phyloP scores from a whole-genome alignment of 2,888 invertebrate genomes.

The Ommatoiulus sabulosus region DNA sequence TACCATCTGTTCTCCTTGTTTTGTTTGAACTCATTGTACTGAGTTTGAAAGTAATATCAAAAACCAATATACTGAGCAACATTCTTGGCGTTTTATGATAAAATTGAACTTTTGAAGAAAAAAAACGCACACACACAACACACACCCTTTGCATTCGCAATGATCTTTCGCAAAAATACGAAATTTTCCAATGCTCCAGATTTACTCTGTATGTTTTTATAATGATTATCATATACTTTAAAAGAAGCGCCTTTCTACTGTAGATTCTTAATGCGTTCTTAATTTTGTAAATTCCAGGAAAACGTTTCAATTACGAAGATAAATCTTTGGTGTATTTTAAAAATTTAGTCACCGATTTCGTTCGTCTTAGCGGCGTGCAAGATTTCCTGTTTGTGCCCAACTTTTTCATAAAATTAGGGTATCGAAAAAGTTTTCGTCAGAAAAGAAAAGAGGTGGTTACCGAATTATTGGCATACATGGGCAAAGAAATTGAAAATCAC shows the following conservation, averaged over 20 bases:
- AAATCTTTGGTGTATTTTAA: background rate
- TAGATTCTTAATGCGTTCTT: too few relatives aligned
- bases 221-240: too few relatives aligned
- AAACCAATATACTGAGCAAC: too few relatives aligned
- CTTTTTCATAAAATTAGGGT: conserved; percentile 1
- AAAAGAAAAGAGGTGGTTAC: background rate
- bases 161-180: too few relatives aligned
- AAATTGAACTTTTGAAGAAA: too few relatives aligned
- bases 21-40: background rate
- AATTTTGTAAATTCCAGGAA: background rate
- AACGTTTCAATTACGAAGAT: background rate
- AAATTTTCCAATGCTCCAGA: too few relatives aligned
- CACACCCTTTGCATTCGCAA: too few relatives aligned
- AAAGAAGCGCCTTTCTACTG: too few relatives aligned
- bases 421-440: background rate
- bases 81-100: too few relatives aligned
- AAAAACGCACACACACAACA: too few relatives aligned
- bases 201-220: too few relatives aligned
- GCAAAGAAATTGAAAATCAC: conserved; percentile 14
- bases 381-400: background rate
- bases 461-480: background rate
- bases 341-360: background rate
- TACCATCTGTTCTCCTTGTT: background rate
- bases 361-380: background rate
- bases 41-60: too few relatives aligned